These are phyloP conservation scores for Limosa lapponica DNA, from an alignment of 2,797 vertebrate genomes.

Conservation along the genomic window DNA sequence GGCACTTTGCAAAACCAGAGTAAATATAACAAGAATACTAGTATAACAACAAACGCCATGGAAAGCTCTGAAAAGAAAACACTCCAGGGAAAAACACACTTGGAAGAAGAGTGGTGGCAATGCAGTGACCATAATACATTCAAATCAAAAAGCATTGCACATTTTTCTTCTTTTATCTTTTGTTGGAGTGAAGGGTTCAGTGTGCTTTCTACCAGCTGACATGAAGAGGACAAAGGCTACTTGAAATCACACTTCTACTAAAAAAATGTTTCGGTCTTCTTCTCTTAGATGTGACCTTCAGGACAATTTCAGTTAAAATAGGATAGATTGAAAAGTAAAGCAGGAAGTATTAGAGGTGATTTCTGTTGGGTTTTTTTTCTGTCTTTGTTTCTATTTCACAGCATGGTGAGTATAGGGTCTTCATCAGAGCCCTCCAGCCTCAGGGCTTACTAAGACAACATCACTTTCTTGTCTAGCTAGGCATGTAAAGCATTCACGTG, in stretches of 20 bases:
- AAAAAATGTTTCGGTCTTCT: neutral
- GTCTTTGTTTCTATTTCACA: neutral
- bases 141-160: neutral
- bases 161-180: neutral
- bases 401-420: neutral
- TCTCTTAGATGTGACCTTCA: neutral
- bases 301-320: neutral
- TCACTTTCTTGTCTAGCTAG: neutral
- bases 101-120: slow-evolving; percentile 7
- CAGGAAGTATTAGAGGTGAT: neutral
- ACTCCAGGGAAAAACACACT: slow-evolving; percentile 34
- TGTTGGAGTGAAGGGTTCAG: neutral
- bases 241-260: neutral
- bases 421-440: neutral
- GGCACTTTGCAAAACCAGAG: neutral
- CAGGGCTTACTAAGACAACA: neutral
- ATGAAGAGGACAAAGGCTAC: neutral
- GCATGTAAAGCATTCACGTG: neutral
- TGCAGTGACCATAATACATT: neutral
- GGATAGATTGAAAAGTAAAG: neutral
- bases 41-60: neutral
- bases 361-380: neutral
- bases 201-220: neutral
- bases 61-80: neutral
- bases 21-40: neutral